Evolutionary conservation across 2,113 vertebrate species (phyloP).

Genomic region (Meleagris gallopavo): DNA sequence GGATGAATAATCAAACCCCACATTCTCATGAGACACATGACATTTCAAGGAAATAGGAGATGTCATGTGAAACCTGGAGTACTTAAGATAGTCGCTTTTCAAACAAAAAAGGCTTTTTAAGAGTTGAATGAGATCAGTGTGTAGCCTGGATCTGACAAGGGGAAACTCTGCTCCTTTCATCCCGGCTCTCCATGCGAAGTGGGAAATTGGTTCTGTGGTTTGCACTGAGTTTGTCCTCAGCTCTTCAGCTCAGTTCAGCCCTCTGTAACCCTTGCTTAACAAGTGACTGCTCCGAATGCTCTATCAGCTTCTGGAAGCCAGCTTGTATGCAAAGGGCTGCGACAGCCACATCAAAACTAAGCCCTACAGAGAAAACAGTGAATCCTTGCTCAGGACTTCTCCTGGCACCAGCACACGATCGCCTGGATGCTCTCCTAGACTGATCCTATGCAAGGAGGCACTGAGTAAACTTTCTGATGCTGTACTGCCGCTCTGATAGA

Average conservation of each 20-base stretch:
- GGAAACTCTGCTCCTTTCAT: background rate
- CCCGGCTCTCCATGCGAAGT: background rate
- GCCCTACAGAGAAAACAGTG: background rate
- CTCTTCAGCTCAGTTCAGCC: background rate
- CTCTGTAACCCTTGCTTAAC: background rate
- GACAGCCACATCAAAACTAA: background rate
- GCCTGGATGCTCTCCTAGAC: background rate
- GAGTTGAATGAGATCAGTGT: constrained; percentile 8
- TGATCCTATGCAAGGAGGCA: background rate
- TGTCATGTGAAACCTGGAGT: constrained; percentile 51
- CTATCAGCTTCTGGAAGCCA: background rate
- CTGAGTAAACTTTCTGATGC: background rate
- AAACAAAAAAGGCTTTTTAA: constrained; percentile 61
- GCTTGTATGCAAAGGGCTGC: background rate
- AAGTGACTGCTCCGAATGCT: rapidly evolving
- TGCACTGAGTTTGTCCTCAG: background rate
- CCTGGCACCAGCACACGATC: background rate
- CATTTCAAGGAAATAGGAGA: constrained; percentile 10
- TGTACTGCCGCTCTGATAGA: background rate
- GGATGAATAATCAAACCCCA: background rate
- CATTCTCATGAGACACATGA: constrained; percentile 39
- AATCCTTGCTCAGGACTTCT: background rate
- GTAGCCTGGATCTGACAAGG: background rate
- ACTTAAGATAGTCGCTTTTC: background rate
- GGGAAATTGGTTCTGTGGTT: background rate